Base-by-base conservation (phyloP, 2,888 invertebrate species). In the Atrina japonica region DNA sequence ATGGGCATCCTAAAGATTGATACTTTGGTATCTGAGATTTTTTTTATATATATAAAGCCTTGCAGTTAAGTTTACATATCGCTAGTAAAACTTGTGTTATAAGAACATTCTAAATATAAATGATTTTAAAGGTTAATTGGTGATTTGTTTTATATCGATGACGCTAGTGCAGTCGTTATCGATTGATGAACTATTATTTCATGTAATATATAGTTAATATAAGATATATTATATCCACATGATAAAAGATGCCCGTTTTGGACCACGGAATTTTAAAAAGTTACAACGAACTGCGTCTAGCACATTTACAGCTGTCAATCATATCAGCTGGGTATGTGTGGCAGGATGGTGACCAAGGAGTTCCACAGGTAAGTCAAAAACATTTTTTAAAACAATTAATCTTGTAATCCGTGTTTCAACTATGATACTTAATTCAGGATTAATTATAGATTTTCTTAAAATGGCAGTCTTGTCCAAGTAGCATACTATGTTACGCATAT, bases 341-440 rank as follows among this genome's bases (percentile, higher is more conserved):
- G 88, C 87, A 88, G 64, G 83, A 87, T 35, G 88, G 88, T 7
- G 88, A 88, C 59, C 61, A 64, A 56, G 86, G 83, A 6, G 86
- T 83, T 7, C 59, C 82, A n/a, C 73, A 82, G 79, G 88, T 88
- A 69, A 66, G 70, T n/a, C 49, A 29, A 16, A 29, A 1, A n/a
- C n/a, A n/a, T n/a, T n/a, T n/a, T n/a, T n/a, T 21, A 6, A 16
- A 21, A 30, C 11, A 43, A 16, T 35, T 56, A 30, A n/a, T 16
- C 21, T 61, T 29, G 7, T n/a, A 25, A 45, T 16, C 9, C 9
- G 14, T 49, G 14, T 49, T 49, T 49, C 9, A 49, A 49, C n/a
- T n/a, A n/a, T n/a, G n/a, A n/a, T n/a, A n/a, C n/a, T n/a, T n/a
- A n/a, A n/a, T n/a, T n/a, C n/a, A n/a, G n/a, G n/a, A n/a, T n/a